Percentiles rank a stretch among this genome's conserved stretches.
phyloP scores from a whole-genome alignment of 2,888 invertebrate species.

The Callyntrura sp. region DNA sequence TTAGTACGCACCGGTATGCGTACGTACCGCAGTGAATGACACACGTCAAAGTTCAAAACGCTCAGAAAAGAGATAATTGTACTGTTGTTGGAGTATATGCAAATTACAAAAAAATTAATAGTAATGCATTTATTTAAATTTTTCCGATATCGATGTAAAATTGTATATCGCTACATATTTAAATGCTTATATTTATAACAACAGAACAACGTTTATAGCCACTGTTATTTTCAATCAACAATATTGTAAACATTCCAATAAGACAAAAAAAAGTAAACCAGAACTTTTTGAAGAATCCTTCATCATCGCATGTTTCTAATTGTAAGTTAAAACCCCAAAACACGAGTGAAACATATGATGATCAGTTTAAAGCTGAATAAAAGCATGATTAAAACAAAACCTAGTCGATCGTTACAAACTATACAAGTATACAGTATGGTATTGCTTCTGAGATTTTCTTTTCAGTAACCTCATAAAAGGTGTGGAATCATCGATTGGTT shows the following conservation, averaged over 20 bases:
- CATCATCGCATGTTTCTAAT: too few species aligned
- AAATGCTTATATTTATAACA: too few species aligned
- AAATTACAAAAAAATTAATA: too few species aligned
- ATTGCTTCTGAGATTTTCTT: neutral
- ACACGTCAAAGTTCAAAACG: neutral
- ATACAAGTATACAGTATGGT: neutral
- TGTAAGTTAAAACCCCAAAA: neutral
- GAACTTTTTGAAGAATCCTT: conserved; percentile 2
- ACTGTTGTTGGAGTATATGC: too few species aligned
- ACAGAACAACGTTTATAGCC: too few species aligned
- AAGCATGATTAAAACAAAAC: conserved; percentile 13
- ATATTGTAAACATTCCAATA: too few species aligned
- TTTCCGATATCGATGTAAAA: too few species aligned
- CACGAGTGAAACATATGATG: conserved; percentile 22
- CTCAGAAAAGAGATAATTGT: too few species aligned
- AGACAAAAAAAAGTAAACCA: neutral
- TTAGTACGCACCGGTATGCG: neutral
- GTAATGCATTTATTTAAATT: too few species aligned
- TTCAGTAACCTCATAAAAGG: neutral
- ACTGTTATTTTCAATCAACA: too few species aligned
- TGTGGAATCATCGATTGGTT: neutral
- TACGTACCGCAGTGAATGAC: neutral
- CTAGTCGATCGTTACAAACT: neutral
- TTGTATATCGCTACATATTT: too few species aligned
- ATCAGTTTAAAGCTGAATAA: neutral